Base-by-base conservation (phyloP, 2,888 invertebrate species). In the Pediacus dermestoides region DNA sequence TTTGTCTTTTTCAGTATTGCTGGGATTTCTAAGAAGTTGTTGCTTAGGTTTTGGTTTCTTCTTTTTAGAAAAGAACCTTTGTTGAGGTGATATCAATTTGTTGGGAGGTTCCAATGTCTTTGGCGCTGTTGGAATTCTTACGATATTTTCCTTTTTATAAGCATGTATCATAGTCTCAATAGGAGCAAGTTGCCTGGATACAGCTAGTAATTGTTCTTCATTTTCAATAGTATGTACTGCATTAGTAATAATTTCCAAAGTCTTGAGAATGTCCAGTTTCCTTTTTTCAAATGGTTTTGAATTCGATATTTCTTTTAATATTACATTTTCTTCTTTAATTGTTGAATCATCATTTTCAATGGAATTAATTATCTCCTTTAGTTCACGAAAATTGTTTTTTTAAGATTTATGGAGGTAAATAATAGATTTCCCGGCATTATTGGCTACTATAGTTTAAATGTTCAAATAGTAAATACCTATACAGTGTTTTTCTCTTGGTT, bases 151-250 rank as follows among this genome's bases (percentile, higher is more conserved):
- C 15, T 11, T 11, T 28, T 4, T 8, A 28, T 8, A 9, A 3
- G 28, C 28, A 28, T 28, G 8, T 28, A 28, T 28, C 4, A 28
- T 28, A 11, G 7, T 28, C 3, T 28, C 28, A 8, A 28, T 4
- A 11, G 28, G 28, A 12, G 28, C 13, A 8, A 28, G 4, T 28
- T 28, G 28, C 15, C 15, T 28, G 4, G 9, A 28, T 3, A 28
- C 28, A 28, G 28, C 28, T 28, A 14, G 8, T 9, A 28, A 28
- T n/a, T 28, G 28, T 11, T 28, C 28, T 9, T 28, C 28, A 28
- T 28, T 28, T 28, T 6, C 3, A 15, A 28, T 11, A 7, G 6
- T 28, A 25, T 11, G 11, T 11, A 25, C 4, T 4, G 11, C n/a
- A n/a, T 25, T 25, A 25, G n/a, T n/a, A n/a, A n/a, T n/a, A n/a